Evolutionary conservation across 2,797 vertebrate species (phyloP), one percentile per base, ranked within the genome.

Genomic region (Heteromormyrus szaboi): DNA sequence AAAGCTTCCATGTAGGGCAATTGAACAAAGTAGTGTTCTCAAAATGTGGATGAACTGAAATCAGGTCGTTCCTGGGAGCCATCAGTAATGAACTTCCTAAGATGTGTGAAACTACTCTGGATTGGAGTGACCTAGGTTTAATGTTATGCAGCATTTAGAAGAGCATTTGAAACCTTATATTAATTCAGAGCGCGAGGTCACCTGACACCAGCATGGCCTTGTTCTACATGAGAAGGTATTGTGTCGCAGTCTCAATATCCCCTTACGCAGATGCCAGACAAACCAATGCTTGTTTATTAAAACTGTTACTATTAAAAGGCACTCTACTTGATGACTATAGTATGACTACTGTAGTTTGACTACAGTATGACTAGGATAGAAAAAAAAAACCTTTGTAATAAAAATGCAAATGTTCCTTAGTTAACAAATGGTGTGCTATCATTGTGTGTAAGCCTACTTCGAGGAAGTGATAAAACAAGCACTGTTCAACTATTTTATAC

Each of bases 31-130:
- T 93, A 93, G 91, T 88, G 90, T 92, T 91, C 93, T 89, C 48
- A 84, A 89, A 89, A 76, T 85, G 89, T 85, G 56, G 72, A 44
- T 19, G 93, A 93, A 95, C 56, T 93, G 93, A 95, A 96, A 95
- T 95, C 93, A 95, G 94, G 95, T 95, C 91, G 90, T 94, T 95
- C 94, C 94, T 94, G 93, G 93, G 92, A 94, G 94, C 93, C 93
- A 93, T 89, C 91, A 90, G 93, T 95, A 95, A 95, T 94, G 94
- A 95, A 95, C 94, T 93, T 93, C 93, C 92, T 46, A 89, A 92
- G 90, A 90, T 91, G 90, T 90, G 62, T 84, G 89, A 84, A 88
- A 92, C 90, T 22, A 37, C 88, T 76, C 89, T 59, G 87, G 92
- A 91, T 85, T 85, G 87, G 89, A 92, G 91, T 94, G 93, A 95